These are phyloP conservation scores for Pantelozetes paolii DNA, from an alignment of 2,888 invertebrate genomes.

Conservation along the genomic window DNA sequence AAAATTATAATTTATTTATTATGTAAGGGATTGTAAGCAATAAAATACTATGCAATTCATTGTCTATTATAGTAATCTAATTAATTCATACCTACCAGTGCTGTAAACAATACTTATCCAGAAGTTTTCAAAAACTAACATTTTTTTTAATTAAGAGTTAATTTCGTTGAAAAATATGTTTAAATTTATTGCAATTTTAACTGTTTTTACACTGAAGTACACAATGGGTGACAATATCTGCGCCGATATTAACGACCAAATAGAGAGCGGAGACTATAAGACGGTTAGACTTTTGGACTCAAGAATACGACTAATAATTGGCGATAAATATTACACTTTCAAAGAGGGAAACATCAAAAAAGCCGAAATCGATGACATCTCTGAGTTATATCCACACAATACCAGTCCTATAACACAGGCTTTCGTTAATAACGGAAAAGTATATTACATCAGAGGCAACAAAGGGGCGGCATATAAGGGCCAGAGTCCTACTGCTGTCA, in stretches of 20 bases:
- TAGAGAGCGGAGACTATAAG: conserved; percentile 22
- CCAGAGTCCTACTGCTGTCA: neutral
- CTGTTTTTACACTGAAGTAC: neutral
- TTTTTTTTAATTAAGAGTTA: no score
- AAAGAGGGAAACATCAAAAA: neutral
- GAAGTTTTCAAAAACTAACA: no score
- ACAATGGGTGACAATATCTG: neutral
- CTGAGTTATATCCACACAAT: neutral
- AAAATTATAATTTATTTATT: no score
- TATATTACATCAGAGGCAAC: conserved; percentile 9
- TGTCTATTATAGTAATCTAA: no score
- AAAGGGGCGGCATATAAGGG: neutral
- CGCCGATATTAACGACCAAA: neutral
- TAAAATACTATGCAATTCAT: no score
- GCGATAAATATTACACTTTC: conserved; percentile 1
- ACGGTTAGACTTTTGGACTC: neutral
- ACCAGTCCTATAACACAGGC: neutral
- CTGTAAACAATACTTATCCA: no score
- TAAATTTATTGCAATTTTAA: neutral
- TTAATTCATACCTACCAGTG: neutral
- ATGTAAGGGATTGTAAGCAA: no score
- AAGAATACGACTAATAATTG: neutral
- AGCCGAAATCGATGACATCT: neutral
- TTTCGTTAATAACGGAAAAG: neutral
- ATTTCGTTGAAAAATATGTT: no score